Evolutionary conservation across 1,140 invertebrate genomes (phyloP).

Genomic region (Nasonia giraulti): DNA sequence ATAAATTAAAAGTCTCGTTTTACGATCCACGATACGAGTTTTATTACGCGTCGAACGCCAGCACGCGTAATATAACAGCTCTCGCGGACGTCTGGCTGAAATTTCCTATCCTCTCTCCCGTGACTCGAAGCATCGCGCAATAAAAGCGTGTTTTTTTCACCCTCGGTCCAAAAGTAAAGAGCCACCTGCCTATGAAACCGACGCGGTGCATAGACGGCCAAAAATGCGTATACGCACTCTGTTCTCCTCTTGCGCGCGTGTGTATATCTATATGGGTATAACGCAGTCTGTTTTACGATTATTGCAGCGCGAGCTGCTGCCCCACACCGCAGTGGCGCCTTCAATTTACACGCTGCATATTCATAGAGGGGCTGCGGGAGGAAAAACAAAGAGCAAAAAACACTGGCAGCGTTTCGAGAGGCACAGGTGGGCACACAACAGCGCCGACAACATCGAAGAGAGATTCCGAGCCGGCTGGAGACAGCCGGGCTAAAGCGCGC

Average conservation of each 20-base stretch:
- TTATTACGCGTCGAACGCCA: background rate
- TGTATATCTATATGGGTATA: background rate
- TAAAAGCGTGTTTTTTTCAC: background rate
- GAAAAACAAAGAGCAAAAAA: background rate
- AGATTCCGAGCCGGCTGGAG: background rate
- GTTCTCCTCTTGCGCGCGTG: too few species aligned
- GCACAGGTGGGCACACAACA: background rate
- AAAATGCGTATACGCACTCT: too few species aligned
- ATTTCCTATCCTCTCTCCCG: background rate
- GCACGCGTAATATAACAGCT: background rate
- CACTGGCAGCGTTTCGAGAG: background rate
- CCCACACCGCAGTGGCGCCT: background rate
- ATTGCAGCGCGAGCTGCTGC: conserved; percentile 8
- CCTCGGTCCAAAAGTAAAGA: background rate
- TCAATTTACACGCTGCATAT: conserved; percentile 27
- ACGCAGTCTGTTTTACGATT: conserved; percentile 18
- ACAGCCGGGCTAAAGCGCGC: background rate
- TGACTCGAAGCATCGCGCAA: background rate
- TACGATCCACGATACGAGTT: background rate
- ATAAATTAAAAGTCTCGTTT: background rate
- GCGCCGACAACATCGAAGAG: background rate
- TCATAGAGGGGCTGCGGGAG: background rate
- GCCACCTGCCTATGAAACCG: background rate
- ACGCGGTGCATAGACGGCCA: background rate
- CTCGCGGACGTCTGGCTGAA: background rate